Evolutionary conservation across 1,140 invertebrate species (phyloP), one percentile per base, ranked within the genome.

Genomic region (Leptinotarsa defecta): DNA sequence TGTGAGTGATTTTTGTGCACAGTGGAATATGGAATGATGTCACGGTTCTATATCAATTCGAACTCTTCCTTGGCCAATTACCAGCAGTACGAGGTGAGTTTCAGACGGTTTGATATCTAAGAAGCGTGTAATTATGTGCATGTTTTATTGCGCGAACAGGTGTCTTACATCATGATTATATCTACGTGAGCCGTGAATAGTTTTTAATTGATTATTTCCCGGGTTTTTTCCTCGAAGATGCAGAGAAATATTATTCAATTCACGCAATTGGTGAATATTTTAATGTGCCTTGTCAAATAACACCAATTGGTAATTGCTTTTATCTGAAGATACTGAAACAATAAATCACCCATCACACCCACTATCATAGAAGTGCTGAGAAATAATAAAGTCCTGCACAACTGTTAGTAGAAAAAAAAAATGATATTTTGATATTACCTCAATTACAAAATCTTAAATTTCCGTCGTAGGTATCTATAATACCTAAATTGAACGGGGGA

Each of bases 31-130:
- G 83, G 82, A 81, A 85, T 84, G 84, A 85, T 85, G 84, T 85
- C 84, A 76, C 79, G 84, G 65, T 85, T 85, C 76, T 85, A 85
- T 78, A 76, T 85, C 22, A 85, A 85, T 76, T 83, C 84, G 17
- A 85, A 85, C 73, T 81, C 84, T 48, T 83, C 83, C 13, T 76
- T 85, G 67, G 83, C 81, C 13, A 85, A 85, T 79, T 85, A 85
- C 74, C 84, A 85, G 72, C 84, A 85, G 75, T 85, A 85, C 79
- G 84, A 85, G 82, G 84, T 85, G 79, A 85, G 84, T 81, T 57
- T 19, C n/a, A 57, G 52, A 1, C 15, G 64, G 8, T 65, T 34
- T 22, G 4, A 65, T 65, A 20, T 15, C 19, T 24, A 65, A 65
- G 27, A 13, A 19, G 27, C 64, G 64, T 34, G 20, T 65, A 24